These are phyloP conservation scores for Micrastur ruficollis DNA, from an alignment of 2,797 vertebrate species.

Conservation along the genomic window DNA sequence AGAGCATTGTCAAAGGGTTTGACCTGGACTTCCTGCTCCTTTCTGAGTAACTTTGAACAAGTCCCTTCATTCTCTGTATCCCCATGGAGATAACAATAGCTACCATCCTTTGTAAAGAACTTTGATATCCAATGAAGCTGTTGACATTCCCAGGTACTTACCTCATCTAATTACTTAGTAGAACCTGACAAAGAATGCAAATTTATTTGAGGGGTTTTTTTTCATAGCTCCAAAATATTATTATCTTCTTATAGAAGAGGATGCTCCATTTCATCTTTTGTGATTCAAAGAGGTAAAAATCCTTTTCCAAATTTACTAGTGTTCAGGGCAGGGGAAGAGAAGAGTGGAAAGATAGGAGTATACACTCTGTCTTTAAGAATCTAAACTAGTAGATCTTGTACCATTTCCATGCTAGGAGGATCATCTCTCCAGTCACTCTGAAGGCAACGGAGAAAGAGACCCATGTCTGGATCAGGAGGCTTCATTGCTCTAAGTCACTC, in stretches of 20 bases:
- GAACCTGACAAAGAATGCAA: not conserved
- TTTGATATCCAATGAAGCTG: not conserved
- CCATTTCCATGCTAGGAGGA: not conserved
- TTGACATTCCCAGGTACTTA: not conserved
- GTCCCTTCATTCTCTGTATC: not conserved
- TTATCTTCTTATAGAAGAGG: slow-evolving; percentile 87
- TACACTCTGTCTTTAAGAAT: not conserved
- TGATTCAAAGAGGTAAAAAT: slow-evolving; percentile 79
- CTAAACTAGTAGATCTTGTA: not conserved
- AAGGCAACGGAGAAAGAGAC: not conserved
- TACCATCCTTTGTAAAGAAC: not conserved
- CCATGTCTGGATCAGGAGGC: not conserved
- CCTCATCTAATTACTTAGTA: not conserved
- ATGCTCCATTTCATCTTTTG: slow-evolving; percentile 86
- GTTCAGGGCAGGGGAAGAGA: not conserved
- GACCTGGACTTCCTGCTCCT: not conserved
- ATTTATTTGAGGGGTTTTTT: not conserved
- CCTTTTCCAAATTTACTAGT: not conserved
- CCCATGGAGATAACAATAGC: not conserved
- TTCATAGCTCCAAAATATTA: slow-evolving; percentile 76
- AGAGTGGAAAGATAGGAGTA: not conserved
- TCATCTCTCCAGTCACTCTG: not conserved
- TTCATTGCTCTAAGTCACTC: not conserved
- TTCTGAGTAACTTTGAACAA: not conserved
- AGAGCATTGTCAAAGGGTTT: not conserved